phyloP scores from a whole-genome alignment of 2,113 vertebrate species.

The Petaurus breviceps region DNA sequence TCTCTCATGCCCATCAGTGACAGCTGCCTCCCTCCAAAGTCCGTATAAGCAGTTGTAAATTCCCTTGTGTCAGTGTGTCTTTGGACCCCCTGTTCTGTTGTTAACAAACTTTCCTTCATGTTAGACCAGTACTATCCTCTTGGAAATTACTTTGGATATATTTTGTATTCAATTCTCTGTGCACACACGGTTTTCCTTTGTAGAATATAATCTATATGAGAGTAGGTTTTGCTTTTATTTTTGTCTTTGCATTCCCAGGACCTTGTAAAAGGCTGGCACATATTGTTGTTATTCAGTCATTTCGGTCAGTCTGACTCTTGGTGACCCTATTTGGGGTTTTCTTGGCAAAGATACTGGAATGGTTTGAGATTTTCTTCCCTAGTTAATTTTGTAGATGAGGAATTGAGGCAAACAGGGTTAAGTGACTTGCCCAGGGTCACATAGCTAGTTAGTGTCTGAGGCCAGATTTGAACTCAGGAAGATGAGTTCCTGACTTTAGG shows the following conservation, averaged over 20 bases:
- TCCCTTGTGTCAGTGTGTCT: background rate
- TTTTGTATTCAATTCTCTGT: background rate
- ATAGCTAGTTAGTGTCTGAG: background rate
- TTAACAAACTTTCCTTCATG: background rate
- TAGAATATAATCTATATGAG: background rate
- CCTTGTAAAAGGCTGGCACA: background rate
- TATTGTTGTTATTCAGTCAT: background rate
- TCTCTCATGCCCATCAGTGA: background rate
- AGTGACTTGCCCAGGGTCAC: background rate
- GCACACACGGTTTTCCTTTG: background rate
- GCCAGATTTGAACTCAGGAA: background rate
- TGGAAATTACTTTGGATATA: background rate
- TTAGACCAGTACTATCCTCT: background rate
- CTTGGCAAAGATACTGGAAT: background rate
- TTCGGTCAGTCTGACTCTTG: background rate
- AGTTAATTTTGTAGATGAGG: background rate
- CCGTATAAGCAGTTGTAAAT: background rate
- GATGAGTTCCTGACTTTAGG: background rate
- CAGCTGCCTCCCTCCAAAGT: background rate
- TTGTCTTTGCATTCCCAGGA: background rate
- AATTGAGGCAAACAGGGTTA: background rate
- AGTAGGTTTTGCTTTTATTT: background rate
- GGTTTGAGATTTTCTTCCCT: background rate
- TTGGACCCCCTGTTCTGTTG: background rate
- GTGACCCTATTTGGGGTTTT: background rate